Conservation (phyloP, 2,113 vertebrate genomes). For the Pseudonaja textilis region DNA sequence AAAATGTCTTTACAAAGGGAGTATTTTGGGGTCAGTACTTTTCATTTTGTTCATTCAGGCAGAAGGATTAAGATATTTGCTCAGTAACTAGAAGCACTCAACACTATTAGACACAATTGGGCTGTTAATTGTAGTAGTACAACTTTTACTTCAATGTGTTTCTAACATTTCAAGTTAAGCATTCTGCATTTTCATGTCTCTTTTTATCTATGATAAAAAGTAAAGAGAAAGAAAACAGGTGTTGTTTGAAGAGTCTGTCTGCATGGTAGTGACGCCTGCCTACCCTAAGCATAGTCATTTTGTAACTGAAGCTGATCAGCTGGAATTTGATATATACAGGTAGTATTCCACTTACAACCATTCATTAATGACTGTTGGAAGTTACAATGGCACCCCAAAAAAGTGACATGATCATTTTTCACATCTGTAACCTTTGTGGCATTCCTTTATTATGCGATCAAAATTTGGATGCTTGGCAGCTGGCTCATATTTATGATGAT, state of each 20-base stretch:
- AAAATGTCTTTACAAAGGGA: not conserved
- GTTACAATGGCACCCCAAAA: not conserved
- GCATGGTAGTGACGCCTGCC: not conserved
- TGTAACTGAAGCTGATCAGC: not conserved
- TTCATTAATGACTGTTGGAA: not conserved
- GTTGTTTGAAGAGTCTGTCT: constrained; percentile 5
- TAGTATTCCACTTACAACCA: not conserved
- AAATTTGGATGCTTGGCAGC: not conserved
- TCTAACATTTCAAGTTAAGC: not conserved
- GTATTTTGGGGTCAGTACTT: not conserved
- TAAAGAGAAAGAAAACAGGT: not conserved
- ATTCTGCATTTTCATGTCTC: not conserved
- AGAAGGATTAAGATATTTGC: not conserved
- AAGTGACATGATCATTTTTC: not conserved
- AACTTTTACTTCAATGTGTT: not conserved
- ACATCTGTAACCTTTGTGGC: not conserved
- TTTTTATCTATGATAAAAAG: not conserved
- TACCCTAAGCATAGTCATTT: not conserved
- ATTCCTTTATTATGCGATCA: not conserved
- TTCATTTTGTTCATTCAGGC: not conserved
- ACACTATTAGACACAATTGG: not conserved
- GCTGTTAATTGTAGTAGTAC: not conserved
- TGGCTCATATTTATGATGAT: not conserved
- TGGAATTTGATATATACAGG: not conserved
- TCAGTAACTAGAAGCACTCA: accelerated